Evolutionary conservation across 1,140 invertebrate genomes (phyloP), one percentile per base, ranked within the genome.

Genomic region (Maniola jurtina): DNA sequence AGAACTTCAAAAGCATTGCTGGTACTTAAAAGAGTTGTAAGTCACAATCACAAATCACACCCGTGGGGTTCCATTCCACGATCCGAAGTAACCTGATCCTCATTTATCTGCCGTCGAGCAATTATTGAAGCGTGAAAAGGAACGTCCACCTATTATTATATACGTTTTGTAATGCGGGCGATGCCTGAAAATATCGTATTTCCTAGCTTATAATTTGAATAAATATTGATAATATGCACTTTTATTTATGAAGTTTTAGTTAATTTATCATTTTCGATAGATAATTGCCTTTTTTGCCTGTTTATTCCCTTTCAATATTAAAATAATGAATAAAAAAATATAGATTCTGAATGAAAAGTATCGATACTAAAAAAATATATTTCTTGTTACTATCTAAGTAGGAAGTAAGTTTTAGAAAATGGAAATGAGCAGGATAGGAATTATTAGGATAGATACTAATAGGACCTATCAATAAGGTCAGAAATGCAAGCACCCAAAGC

Each of bases 41-140:
- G 73, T 77, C 70, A 71, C 70, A 76, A 71, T 77, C 68, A 72
- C 66, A 80, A 77, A 62, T 69, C 63, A 74, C 77, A 76, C 73
- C 80, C 78, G 72, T 66, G 71, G 71, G 75, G 80, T 80, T 79
- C 82, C 74, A 72, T 80, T 76, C 75, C 64, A 64, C 71, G 64
- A 67, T 58, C 64, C 33, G 45, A 60, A 40, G 88, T 83, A 90
- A 90, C 77, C 36, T 68, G 80, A 90, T 80, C 81, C 79, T 78
- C 88, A 84, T 87, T 90, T 88, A 89, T 90, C 86, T 89, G 86
- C 84, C 77, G 85, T 84, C 82, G 83, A 89, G 81, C 88, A 90
- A 90, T 90, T 89, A 90, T 88, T 90, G 88, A 90, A 87, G 88
- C 88, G 88, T 88, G 88, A 89, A 90, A 90, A 90, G 86, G 82